Evolutionary conservation across 2,888 invertebrate species (phyloP).

Genomic region (Drosophila longiperda): DNA sequence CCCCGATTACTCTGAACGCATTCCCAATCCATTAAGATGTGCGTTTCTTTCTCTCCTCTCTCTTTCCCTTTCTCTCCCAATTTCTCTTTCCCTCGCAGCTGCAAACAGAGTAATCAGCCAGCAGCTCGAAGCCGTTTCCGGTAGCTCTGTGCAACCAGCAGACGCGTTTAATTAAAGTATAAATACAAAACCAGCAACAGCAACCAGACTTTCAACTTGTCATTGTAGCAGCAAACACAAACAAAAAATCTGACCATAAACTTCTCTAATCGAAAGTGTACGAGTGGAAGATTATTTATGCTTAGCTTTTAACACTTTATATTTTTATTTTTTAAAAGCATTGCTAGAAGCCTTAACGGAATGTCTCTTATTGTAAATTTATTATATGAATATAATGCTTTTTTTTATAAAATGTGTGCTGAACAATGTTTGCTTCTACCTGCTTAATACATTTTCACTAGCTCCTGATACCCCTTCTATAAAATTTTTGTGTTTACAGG

Average conservation of each 20-base stretch:
- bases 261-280: neutral
- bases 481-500: conserved; percentile 3
- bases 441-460: neutral
- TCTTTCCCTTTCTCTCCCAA: neutral
- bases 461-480: neutral
- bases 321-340: neutral
- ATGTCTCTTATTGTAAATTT: neutral
- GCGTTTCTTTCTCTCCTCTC: neutral
- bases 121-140: conserved; percentile 52
- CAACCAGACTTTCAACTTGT: conserved; percentile 36
- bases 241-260: conserved; percentile 10
- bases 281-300: neutral
- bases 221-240: conserved; percentile 8
- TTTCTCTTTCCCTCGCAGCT: conserved; percentile 12
- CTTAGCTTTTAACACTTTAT: neutral
- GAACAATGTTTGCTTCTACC: neutral
- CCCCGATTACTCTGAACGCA: conserved; percentile 47
- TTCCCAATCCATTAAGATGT: conserved; percentile 21
- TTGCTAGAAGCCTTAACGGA: neutral
- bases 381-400: neutral
- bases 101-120: conserved; percentile 46
- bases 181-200: conserved; percentile 23
- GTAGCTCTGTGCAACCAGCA: conserved; percentile 32
- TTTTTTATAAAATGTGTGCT: neutral
- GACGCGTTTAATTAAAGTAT: conserved; percentile 54